A percentile compares a stretch with the other conserved stretches of the same genome.
Conservation (phyloP, 2,113 vertebrate species). For the Trichechus manatus region DNA sequence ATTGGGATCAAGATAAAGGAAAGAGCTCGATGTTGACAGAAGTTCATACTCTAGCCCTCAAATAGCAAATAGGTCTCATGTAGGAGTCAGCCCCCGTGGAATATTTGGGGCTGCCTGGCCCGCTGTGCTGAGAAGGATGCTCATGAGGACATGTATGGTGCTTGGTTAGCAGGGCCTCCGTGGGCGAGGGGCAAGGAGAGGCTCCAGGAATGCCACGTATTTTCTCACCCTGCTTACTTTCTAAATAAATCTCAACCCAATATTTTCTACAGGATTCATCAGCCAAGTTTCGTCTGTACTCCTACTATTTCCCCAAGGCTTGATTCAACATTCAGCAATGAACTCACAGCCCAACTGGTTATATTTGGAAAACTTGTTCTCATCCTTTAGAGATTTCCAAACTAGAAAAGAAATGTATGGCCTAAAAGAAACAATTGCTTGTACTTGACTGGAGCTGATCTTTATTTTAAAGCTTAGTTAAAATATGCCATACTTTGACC, state of each 20-base stretch:
- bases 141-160: too few species aligned
- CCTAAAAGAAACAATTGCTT: not conserved
- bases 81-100: not conserved
- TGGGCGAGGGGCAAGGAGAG: not conserved
- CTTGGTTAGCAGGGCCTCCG: not conserved
- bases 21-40: not conserved
- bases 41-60: not conserved
- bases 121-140: not conserved
- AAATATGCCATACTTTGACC: not conserved
- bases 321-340: conserved; percentile 3
- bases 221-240: not conserved
- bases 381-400: not conserved
- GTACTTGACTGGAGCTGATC: not conserved
- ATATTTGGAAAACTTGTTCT: not conserved
- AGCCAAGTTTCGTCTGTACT: not conserved
- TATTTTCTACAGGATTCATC: not conserved
- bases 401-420: not conserved
- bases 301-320: not conserved
- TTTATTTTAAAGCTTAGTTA: conserved; percentile 55
- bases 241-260: conserved; percentile 5
- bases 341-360: not conserved
- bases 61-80: not conserved
- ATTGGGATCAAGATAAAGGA: not conserved
- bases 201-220: not conserved
- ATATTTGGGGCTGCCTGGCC: not conserved